Evolutionary conservation across 2,797 vertebrate genomes (phyloP), one percentile per base, ranked within the genome.

Genomic region (Rhabdomys pumilio): DNA sequence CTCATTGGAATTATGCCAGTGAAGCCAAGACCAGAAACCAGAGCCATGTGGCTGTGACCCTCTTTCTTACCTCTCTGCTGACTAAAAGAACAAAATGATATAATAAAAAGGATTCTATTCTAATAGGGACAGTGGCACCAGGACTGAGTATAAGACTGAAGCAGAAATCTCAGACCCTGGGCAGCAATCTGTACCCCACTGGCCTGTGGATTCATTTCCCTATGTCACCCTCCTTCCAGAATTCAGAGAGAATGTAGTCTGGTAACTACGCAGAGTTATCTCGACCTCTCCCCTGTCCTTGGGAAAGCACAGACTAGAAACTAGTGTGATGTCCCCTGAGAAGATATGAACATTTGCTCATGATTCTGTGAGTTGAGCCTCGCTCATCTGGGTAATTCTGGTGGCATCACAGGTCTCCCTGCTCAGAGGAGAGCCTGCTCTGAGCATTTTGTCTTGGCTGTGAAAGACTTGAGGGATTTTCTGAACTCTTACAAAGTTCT

Each of bases 21-120:
- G 61, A 90, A 92, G 65, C 59, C 12, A 72, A 91, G 8, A 88
- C 93, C 63, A 61, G 88, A 82, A 92, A 50, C 80, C 44, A 82
- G 47, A 63, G 41, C 20, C 79, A 2, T 41, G 31, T 72, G 67
- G 50, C 76, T 55, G 4, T 3, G 17, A 69, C 67, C 72, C 44
- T 75, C 50, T 59, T 14, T 38, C 69, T 91, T 47, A 44, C 73
- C 14, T 87, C 26, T 94, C 44, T 67, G 0, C 77, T 88, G 73
- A 57, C 79, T 14, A 57, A 38, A 29, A 85, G 89, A 91, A 53
- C 34, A 63, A 20, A 90, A 14, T 63, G 6, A 59, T 38, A 47
- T 29, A 34, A 47, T 6, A 44, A 29, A 38, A 87, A 63, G 9
- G 44, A 86, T 89, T 20, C 11, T 53, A 61, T 1, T 9, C 9